Evolutionary conservation across 2,888 invertebrate genomes (phyloP).

Genomic region (Bellardia bayeri): DNA sequence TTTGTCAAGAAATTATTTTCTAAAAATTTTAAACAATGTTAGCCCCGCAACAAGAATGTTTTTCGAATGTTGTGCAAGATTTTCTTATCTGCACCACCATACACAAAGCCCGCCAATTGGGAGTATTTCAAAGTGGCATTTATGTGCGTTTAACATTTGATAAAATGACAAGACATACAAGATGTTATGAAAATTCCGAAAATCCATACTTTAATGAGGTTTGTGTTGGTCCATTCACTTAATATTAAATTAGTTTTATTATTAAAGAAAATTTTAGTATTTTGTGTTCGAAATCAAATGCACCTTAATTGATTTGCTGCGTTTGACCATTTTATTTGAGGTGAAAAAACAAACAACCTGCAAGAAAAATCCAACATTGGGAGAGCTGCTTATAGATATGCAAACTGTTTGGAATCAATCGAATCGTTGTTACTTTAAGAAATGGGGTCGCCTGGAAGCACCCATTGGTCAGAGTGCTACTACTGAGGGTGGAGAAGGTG

Average conservation of each 20-base stretch:
- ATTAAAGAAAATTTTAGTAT: constrained; percentile 84
- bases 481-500: background rate
- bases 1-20: background rate
- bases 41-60: constrained; percentile 79
- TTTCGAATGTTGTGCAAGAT: constrained; percentile 81
- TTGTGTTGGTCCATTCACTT: constrained; percentile 82
- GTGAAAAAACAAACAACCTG: constrained; percentile 85
- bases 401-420: constrained; percentile 89
- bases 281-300: constrained; percentile 88
- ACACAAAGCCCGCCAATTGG: constrained; percentile 87
- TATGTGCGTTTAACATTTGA: constrained; percentile 88
- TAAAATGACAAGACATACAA: constrained; percentile 87
- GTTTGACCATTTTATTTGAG: constrained; percentile 86
- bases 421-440: constrained; percentile 93
- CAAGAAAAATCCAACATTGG: constrained; percentile 85
- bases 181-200: constrained; percentile 86
- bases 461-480: constrained; percentile 84
- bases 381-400: constrained; percentile 87
- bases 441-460: constrained; percentile 92
- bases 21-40: constrained; percentile 74
- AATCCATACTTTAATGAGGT: constrained; percentile 90
- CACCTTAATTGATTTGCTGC: constrained; percentile 86
- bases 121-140: constrained; percentile 85
- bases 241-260: background rate
- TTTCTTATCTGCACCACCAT: constrained; percentile 88